Evolutionary conservation across 2,113 vertebrate species (phyloP), one percentile per base, ranked within the genome.

Genomic region (Chaetodon auriga): DNA sequence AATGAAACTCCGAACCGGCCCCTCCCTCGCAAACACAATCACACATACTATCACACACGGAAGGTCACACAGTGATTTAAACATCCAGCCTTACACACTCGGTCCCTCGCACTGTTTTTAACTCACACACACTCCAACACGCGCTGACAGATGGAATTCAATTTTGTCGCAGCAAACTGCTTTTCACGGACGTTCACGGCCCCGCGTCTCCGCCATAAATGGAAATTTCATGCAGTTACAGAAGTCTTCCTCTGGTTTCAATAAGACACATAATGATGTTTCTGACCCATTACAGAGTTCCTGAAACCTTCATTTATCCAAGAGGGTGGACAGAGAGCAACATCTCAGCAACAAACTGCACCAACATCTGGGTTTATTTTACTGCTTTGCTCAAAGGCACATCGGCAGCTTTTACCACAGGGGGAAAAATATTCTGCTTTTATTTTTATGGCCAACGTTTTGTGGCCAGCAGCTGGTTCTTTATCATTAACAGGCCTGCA

Each of bases 61-160:
- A 81, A 81, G 87, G 85, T 87, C 81, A 77, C 55, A 70, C 66
- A 21, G 23, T 81, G 84, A 87, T 77, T 81, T 73, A 77, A 68
- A 80, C 76, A 41, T 35, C 23, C 21, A 70, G 0, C 18, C 57
- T 23, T 1, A 75, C 54, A 75, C 70, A 73, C 74, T 38, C 64
- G 8, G 41, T 30, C 30, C 14, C 13, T 48, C 11, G 25, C 48
- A 41, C 45, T 41, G 57, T 61, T 49, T 74, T 25, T 18, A 23
- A 53, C 61, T 10, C 36, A 64, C 61, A 45, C 55, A 16, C 51
- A 57, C 43, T 14, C 68, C 6, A 8, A 51, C 64, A 69, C 63
- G 12, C 10, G 4, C 16, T 4, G 6, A 78, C n/a, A 43, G 51
- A 70, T 11, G 25, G 25, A 74, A 87, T 83, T 87, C 25, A 74